Evolutionary conservation across 2,797 vertebrate species (phyloP).

Genomic region (Malacoctenus gilli): DNA sequence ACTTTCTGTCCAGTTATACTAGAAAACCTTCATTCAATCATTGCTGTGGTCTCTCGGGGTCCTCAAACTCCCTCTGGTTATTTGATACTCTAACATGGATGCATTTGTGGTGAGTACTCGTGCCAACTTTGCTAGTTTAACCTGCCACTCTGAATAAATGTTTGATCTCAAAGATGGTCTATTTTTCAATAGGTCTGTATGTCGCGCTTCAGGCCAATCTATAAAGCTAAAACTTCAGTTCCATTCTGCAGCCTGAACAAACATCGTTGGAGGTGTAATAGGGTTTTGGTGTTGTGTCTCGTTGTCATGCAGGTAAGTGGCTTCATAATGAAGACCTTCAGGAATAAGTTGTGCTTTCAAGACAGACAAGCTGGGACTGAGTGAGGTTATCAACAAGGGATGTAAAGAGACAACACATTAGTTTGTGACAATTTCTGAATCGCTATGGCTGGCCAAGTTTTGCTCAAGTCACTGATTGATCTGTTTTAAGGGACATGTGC

Average conservation of each 20-base stretch:
- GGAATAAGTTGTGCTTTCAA: not conserved
- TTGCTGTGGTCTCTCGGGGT: constrained; percentile 1
- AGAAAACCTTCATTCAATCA: constrained; percentile 18
- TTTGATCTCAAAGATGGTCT: constrained; percentile 25
- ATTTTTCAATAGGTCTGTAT: constrained; percentile 9
- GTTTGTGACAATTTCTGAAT: not conserved
- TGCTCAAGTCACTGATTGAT: constrained; percentile 2
- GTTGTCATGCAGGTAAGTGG: not conserved
- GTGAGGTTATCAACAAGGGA: not conserved
- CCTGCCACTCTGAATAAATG: constrained; percentile 12
- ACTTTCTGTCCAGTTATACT: constrained; percentile 4
- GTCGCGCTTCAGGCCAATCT: not conserved
- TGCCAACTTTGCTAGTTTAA: constrained; percentile 5
- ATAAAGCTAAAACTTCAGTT: too few relatives aligned
- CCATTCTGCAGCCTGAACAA: too few relatives aligned
- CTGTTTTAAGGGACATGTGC: not conserved
- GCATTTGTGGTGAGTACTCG: constrained; percentile 37
- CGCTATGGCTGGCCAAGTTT: constrained; percentile 5
- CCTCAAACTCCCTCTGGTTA: constrained; percentile 19
- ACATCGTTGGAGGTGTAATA: not conserved
- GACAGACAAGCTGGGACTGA: not conserved
- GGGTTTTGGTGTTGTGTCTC: not conserved
- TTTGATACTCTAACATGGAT: constrained; percentile 43
- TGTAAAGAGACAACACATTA: constrained; percentile 1
- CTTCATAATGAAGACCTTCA: constrained; percentile 8